phyloP scores from a whole-genome alignment of 1,140 invertebrate species.

The Bombus superbus region DNA sequence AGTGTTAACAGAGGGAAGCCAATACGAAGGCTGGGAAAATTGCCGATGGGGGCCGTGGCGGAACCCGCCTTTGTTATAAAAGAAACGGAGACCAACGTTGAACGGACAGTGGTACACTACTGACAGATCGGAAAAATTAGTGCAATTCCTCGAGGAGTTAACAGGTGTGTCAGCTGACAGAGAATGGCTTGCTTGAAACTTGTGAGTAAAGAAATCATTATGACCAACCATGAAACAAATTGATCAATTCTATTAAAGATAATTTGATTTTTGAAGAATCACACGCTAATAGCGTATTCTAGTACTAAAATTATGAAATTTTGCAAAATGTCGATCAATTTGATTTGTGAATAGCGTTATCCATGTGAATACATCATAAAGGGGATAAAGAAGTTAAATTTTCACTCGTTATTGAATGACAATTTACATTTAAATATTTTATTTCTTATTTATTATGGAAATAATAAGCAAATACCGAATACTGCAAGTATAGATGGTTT shows the following conservation, averaged over 20 bases:
- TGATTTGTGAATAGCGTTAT: background rate
- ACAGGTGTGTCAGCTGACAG: slow-evolving; percentile 28
- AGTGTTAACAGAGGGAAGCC: slow-evolving; percentile 61
- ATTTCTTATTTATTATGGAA: background rate
- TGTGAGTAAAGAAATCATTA: slow-evolving; percentile 60
- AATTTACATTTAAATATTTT: background rate
- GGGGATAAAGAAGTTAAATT: background rate
- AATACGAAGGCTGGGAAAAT: slow-evolving; percentile 59
- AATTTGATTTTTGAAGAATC: background rate
- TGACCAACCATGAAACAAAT: background rate
- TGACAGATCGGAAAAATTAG: slow-evolving; percentile 57
- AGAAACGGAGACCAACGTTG: slow-evolving; percentile 47
- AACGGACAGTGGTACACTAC: slow-evolving; percentile 47
- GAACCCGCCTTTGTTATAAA: slow-evolving; percentile 70
- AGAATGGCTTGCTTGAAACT: slow-evolving; percentile 72
- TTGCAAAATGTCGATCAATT: background rate
- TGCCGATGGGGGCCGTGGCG: slow-evolving; percentile 50
- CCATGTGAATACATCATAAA: background rate
- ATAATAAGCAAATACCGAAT: no score
- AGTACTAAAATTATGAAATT: background rate
- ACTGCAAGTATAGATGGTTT: no score
- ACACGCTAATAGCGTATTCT: background rate
- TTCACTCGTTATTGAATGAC: background rate
- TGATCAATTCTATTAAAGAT: background rate
- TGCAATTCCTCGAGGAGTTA: slow-evolving; percentile 28